Conservation (phyloP, 2,888 invertebrate genomes). For the Nasonovia ribisnigri region DNA sequence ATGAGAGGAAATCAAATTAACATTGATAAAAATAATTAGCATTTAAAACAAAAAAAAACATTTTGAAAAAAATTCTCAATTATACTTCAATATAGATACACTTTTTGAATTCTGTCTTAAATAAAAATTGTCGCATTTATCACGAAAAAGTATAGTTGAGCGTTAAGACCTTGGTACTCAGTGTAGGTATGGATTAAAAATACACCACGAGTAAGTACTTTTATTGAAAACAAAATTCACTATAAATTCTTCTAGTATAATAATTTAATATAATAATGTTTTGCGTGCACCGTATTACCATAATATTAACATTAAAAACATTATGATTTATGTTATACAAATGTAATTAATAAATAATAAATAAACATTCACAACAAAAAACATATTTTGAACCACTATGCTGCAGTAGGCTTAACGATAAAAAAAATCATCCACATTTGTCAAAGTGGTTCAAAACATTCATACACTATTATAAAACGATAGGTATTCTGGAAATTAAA, state of each 20-base stretch:
- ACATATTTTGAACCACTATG: conserved; percentile 26
- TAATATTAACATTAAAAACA: not conserved
- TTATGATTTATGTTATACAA: not conserved
- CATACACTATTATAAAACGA: not conserved
- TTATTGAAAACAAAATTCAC: not conserved
- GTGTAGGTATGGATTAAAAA: not conserved
- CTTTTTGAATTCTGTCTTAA: not conserved
- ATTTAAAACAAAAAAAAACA: not conserved
- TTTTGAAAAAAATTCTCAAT: not conserved
- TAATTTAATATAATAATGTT: not conserved
- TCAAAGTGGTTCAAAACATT: conserved; percentile 40
- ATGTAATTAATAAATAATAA: not conserved
- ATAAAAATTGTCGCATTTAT: not conserved
- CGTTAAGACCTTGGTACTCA: not conserved
- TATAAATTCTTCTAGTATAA: not conserved
- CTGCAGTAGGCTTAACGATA: conserved; percentile 49
- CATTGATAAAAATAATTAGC: not conserved
- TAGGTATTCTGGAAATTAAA: not conserved
- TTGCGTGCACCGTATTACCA: not conserved
- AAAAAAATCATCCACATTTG: conserved; percentile 42
- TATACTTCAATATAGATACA: not conserved
- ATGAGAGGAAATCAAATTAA: conserved; percentile 17
- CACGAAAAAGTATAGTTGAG: not conserved
- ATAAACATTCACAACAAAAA: not conserved
- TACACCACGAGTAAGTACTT: not conserved